phyloP scores from a whole-genome alignment of 2,888 invertebrate genomes.

The Hylaea fasciaria region DNA sequence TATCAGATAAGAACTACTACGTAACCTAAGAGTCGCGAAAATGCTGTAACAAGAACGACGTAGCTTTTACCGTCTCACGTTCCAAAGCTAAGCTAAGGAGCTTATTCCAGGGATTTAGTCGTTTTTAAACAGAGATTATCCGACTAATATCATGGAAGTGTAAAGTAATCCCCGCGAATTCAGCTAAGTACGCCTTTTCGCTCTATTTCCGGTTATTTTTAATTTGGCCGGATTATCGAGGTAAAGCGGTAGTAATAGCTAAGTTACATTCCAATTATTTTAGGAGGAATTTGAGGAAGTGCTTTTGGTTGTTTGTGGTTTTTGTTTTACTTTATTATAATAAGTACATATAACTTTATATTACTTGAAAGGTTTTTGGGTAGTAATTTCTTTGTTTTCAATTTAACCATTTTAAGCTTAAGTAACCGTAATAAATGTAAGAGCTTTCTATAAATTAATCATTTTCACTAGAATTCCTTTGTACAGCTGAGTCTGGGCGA shows the following conservation, averaged over 20 bases:
- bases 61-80: slow-evolving; percentile 22
- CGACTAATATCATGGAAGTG: slow-evolving; percentile 48
- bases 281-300: background rate
- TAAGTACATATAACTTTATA: background rate
- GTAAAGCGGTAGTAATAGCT: slow-evolving; percentile 7
- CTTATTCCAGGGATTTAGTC: slow-evolving; percentile 48
- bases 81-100: slow-evolving; percentile 28
- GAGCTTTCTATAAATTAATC: too few species aligned
- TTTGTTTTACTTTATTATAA: background rate
- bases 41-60: slow-evolving; percentile 6
- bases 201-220: slow-evolving; percentile 38
- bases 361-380: background rate
- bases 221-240: slow-evolving; percentile 38
- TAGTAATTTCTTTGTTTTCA: background rate
- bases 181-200: slow-evolving; percentile 34
- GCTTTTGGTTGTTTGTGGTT: background rate
- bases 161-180: slow-evolving; percentile 43
- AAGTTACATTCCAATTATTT: slow-evolving; percentile 5
- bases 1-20: background rate
- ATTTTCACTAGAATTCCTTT: too few species aligned
- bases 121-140: slow-evolving; percentile 54
- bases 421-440: too few species aligned
- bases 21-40: background rate
- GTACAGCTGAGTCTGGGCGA: too few species aligned
- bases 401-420: too few species aligned